Conservation (phyloP, 2,113 vertebrate genomes). For the Epinephelus moara region DNA sequence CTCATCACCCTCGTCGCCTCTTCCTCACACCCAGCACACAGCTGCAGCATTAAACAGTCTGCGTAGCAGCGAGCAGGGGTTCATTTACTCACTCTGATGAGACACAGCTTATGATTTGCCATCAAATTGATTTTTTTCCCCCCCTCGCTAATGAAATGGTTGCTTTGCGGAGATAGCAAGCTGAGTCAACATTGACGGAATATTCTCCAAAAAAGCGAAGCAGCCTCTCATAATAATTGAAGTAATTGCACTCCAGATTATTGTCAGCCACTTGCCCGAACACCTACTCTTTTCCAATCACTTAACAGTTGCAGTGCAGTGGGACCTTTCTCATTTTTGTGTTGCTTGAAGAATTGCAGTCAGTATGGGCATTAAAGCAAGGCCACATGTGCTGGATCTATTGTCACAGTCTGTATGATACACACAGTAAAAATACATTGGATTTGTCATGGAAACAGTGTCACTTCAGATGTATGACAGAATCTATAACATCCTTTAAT, state of each 20-base stretch:
- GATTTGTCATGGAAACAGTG: not conserved
- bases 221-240: conserved; percentile 52
- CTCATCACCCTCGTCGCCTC: conserved; percentile 1
- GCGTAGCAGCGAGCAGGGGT: conserved; percentile 46
- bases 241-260: conserved; percentile 53
- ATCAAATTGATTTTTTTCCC: conserved; percentile 48
- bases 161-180: conserved; percentile 62
- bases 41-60: conserved; percentile 44
- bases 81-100: conserved; percentile 72
- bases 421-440: not conserved
- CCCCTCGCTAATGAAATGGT: conserved; percentile 68
- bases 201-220: conserved; percentile 42
- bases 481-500: not conserved
- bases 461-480: not conserved
- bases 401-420: not conserved
- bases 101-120: conserved; percentile 72
- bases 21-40: conserved; percentile 1
- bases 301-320: conserved; percentile 1
- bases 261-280: conserved; percentile 36
- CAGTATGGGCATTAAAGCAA: not conserved
- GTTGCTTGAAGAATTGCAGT: not conserved
- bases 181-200: conserved; percentile 61
- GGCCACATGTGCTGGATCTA: not conserved
- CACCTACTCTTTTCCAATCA: conserved; percentile 27
- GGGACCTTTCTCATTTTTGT: not conserved